Conservation (phyloP, 2,888 invertebrate genomes). For the Microdon myrmicae region DNA sequence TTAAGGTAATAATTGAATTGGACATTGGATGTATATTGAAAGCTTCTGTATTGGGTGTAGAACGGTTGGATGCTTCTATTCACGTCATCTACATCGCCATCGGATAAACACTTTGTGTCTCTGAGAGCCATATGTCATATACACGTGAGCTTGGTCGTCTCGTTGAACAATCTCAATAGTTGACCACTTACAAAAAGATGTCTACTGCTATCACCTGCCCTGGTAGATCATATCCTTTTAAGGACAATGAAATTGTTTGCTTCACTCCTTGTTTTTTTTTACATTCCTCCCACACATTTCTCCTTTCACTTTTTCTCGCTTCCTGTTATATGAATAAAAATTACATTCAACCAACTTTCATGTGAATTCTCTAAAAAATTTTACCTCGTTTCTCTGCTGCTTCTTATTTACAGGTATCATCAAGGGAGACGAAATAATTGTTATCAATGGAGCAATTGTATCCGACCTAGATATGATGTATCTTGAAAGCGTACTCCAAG, state of each 20-base stretch:
- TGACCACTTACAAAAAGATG: constrained; percentile 47
- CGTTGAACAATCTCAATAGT: too few relatives aligned
- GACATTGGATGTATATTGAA: too few relatives aligned
- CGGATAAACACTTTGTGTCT: constrained; percentile 15
- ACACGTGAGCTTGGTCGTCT: too few relatives aligned
- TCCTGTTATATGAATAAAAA: constrained; percentile 19
- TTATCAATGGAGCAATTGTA: constrained; percentile 97
- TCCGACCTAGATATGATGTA: constrained; percentile 99
- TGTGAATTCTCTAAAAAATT: constrained; percentile 33
- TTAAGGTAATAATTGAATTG: constrained; percentile 26
- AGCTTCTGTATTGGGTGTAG: too few relatives aligned
- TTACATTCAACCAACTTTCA: constrained; percentile 6
- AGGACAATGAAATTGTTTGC: too few relatives aligned
- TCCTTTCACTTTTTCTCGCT: constrained; percentile 23
- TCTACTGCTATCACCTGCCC: constrained; percentile 38
- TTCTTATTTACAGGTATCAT: constrained; percentile 80
- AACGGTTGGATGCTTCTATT: constrained; percentile 10
- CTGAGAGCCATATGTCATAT: constrained; percentile 5
- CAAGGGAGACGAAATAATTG: constrained; percentile 98
- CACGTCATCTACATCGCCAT: constrained; percentile 14
- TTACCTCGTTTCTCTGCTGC: constrained; percentile 41
- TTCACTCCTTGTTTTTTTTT: too few relatives aligned
- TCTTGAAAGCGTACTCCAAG: constrained; percentile 94
- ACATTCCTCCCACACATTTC: background rate
- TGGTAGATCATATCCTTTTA: too few relatives aligned